Evolutionary conservation across 2,113 vertebrate species (phyloP), one percentile per base, ranked within the genome.

Genomic region (Spermophilus dauricus): DNA sequence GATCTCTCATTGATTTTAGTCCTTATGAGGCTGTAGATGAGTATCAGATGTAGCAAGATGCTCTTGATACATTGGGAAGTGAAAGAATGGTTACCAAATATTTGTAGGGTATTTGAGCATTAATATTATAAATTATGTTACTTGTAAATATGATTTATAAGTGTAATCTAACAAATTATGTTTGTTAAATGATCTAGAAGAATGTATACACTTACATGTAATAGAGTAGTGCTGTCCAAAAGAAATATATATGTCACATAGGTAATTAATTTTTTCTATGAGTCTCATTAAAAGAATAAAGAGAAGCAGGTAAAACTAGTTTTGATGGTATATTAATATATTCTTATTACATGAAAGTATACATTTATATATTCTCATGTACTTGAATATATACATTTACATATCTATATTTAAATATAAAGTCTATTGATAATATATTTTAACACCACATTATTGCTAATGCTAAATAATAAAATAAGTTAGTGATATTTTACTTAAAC

Each of bases 1-100:
- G 14, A 75, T 86, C 45, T 91, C 28, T 86, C 26, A 69, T 45
- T 90, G 78, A 75, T 86, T 94, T 91, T 34, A 92, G n/a, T 77
- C 22, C 13, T 78, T 11, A 37, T 51, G n/a, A 94, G 2, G 45
- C 28, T 83, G 1, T 13, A 58, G 30, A 76, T 76, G 34, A 73
- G 28, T 70, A 81, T 34, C 39, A 61, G 76, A 24, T 37, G 28
- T 34, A 69, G n/a, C 45, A 89, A 93, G 30, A 77, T 86, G 20
- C 56, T 81, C 24, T 80, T 85, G n/a, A 95, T 14, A 56, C 81
- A 42, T 8, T 56, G 18, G 87, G 65, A 94, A 86, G 30, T 61
- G 9, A 51, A 70, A 91, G 85, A 45, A 48, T 26, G 0, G 7
- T 76, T 28, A 76, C 67, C 37, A 81, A 80, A 42, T 61, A 51